phyloP scores from a whole-genome alignment of 2,797 vertebrate genomes.

The Knipowitschia caucasica region DNA sequence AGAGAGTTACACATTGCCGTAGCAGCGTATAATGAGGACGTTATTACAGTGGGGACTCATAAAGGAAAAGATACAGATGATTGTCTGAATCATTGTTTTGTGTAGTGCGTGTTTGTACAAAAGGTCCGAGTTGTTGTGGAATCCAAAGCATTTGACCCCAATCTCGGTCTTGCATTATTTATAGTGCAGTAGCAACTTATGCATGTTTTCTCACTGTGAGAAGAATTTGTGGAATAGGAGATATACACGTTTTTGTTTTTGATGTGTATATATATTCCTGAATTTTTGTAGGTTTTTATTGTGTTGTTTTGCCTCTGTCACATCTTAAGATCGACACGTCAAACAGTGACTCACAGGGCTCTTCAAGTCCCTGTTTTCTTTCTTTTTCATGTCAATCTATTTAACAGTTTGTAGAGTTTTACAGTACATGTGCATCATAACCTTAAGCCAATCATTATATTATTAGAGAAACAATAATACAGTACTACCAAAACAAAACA shows the following conservation, averaged over 20 bases:
- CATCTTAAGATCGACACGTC: no score
- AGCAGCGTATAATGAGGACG: slow-evolving; percentile 19
- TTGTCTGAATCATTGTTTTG: slow-evolving; percentile 1
- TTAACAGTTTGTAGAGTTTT: no score
- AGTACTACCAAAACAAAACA: no score
- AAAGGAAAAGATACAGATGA: slow-evolving; percentile 22
- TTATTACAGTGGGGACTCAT: slow-evolving; percentile 36
- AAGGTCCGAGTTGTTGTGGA: slow-evolving; percentile 34
- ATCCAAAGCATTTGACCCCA: slow-evolving; percentile 65
- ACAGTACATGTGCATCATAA: no score
- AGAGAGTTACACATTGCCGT: slow-evolving; percentile 5
- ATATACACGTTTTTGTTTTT: no score
- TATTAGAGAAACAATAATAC: no score
- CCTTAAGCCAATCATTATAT: no score
- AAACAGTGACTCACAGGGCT: no score
- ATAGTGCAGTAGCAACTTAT: slow-evolving; percentile 49
- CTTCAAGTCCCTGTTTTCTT: no score
- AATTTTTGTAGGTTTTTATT: no score
- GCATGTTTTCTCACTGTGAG: slow-evolving; percentile 56
- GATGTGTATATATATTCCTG: neutral
- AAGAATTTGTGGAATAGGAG: slow-evolving; percentile 21
- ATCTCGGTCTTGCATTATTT: slow-evolving; percentile 67
- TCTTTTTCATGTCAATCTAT: no score
- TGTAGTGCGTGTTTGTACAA: neutral
- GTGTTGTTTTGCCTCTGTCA: no score